Evolutionary conservation across 2,113 vertebrate species (phyloP).

Genomic region (Gopherus evgoodei): DNA sequence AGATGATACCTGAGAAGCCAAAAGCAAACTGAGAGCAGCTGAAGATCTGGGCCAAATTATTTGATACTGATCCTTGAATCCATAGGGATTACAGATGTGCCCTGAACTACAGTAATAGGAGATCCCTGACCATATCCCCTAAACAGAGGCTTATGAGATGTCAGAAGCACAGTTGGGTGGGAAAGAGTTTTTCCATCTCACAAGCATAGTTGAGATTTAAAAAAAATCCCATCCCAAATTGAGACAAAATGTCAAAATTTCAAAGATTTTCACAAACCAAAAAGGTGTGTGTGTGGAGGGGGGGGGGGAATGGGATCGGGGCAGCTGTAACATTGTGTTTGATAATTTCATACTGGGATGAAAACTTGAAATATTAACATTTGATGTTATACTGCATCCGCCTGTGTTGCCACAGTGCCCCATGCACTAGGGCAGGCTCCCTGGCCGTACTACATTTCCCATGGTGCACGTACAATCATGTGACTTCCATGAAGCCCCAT

Average conservation of each 20-base stretch:
- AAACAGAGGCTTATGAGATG: background rate
- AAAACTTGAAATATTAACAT: background rate
- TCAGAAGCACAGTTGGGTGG: background rate
- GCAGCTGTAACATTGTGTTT: background rate
- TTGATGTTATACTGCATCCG: background rate
- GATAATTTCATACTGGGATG: background rate
- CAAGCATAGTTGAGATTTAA: accelerated
- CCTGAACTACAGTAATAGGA: background rate
- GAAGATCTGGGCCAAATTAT: background rate
- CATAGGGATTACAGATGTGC: background rate
- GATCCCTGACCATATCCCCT: background rate
- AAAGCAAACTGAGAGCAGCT: background rate
- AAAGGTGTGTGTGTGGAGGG: background rate
- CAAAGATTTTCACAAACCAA: background rate
- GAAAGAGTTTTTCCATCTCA: background rate
- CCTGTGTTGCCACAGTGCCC: accelerated
- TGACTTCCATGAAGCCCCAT: background rate
- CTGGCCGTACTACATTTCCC: background rate
- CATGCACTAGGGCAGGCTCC: background rate
- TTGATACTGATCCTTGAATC: background rate
- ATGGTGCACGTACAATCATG: background rate
- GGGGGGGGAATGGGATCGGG: background rate
- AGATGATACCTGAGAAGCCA: background rate
- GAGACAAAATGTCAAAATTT: background rate
- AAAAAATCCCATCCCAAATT: background rate